phyloP scores from a whole-genome alignment of 2,113 vertebrate genomes.

The Noturus placidus region DNA sequence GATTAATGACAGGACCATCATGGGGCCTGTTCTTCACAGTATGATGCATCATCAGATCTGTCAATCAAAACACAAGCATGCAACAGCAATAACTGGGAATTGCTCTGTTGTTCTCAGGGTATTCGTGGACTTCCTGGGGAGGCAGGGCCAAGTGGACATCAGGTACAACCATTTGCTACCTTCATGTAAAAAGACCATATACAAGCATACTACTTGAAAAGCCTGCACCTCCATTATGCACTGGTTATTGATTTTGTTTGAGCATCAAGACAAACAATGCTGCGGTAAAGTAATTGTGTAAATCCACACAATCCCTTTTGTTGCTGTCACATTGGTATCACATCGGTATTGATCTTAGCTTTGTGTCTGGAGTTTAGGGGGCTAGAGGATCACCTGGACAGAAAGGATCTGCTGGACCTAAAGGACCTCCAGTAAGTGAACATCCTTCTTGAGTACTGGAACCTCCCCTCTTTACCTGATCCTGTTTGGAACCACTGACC shows the following conservation, averaged over 20 bases:
- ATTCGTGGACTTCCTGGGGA: slow-evolving; percentile 56
- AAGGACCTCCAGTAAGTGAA: slow-evolving; percentile 57
- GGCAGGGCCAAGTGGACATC: slow-evolving; percentile 48
- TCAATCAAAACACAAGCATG: slow-evolving; percentile 6
- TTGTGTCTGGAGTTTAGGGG: slow-evolving; percentile 51
- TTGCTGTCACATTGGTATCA: not conserved
- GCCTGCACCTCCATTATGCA: not conserved
- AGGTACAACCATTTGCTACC: slow-evolving; percentile 40
- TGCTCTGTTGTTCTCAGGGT: slow-evolving; percentile 49
- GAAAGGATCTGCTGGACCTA: slow-evolving; percentile 54
- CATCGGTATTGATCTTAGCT: slow-evolving; percentile 23
- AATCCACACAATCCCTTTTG: not conserved
- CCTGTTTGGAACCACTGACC: slow-evolving; percentile 24
- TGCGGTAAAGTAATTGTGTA: not conserved
- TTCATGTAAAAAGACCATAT: not conserved
- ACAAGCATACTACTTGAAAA: not conserved
- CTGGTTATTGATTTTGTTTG: not conserved
- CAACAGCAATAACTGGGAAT: not conserved
- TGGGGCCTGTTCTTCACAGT: slow-evolving; percentile 14
- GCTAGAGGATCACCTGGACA: slow-evolving; percentile 52
- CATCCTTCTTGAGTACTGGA: slow-evolving; percentile 9
- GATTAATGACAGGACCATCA: slow-evolving; percentile 37
- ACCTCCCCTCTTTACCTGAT: slow-evolving; percentile 1
- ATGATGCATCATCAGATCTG: slow-evolving; percentile 13
- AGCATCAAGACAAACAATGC: not conserved